These are phyloP conservation scores for Apodemia hepburni DNA, from an alignment of 2,888 invertebrate species.

Conservation along the genomic window DNA sequence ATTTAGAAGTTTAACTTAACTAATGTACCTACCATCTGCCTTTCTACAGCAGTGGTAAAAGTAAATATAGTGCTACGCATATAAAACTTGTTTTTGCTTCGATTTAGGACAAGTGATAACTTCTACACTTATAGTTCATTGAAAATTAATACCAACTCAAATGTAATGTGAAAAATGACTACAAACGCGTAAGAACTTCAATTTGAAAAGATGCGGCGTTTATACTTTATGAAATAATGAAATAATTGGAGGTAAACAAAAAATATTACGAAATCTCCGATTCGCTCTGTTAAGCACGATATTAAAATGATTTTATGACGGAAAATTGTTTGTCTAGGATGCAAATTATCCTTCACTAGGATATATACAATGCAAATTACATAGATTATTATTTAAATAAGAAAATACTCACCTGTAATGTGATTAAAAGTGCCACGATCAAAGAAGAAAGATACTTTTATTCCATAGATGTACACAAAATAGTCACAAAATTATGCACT, in stretches of 20 bases:
- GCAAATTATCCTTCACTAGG: not conserved
- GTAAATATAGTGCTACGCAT: not conserved
- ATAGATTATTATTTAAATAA: not conserved
- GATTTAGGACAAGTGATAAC: not conserved
- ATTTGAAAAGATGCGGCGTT: not conserved
- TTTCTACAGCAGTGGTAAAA: not conserved
- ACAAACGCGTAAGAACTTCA: not conserved
- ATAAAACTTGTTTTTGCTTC: not conserved
- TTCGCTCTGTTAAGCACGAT: constrained; percentile 10
- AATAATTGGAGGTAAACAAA: constrained; percentile 23
- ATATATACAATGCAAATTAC: not conserved
- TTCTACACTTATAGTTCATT: not conserved
- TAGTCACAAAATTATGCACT: not conserved
- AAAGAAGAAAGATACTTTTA: not conserved
- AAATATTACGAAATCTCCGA: constrained; percentile 17
- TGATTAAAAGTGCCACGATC: not conserved
- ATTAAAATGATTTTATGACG: not conserved
- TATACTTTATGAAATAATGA: not conserved
- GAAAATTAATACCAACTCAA: not conserved
- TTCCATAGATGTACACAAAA: not conserved
- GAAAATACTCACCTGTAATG: not conserved
- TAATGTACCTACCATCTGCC: no score
- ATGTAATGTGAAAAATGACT: no score
- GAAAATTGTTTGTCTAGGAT: not conserved
- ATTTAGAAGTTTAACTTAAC: no score